Evolutionary conservation across 2,888 invertebrate genomes (phyloP), one percentile per base, ranked within the genome.

Genomic region (Drosophila peninsularis): DNA sequence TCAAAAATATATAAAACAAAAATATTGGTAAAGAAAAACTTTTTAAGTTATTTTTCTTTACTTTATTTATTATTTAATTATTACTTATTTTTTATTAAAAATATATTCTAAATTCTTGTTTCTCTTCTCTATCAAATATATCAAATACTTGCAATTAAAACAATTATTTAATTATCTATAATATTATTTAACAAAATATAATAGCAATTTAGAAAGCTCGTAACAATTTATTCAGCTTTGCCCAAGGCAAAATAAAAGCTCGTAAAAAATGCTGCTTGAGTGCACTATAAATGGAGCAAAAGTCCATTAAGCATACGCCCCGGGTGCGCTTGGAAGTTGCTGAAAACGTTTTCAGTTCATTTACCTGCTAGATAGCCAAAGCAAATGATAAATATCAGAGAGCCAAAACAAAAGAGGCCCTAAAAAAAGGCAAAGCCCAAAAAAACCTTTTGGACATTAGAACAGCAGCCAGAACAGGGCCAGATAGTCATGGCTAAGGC

Each of bases 331-430:
- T 17, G 30, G 41, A 10, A 24, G 21, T 39, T 47, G 30, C 7
- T 14, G 13, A 17, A 54, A 44, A 44, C 57, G 63, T 50, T 76
- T 62, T 56, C 19, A 42, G 78, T 73, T 68, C 78, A 73, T 63
- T 75, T 78, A 73, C 74, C 68, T 68, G 68, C 45, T 57, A 58
- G 52, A 60, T 68, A 34, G 37, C 14, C 42, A 32, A 56, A 30
- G 44, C 21, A 60, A 68, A 69, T 75, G 78, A 78, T 72, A 80
- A 77, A 72, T 65, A 80, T 78, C 78, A 72, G 42, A 27, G 10
- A 34, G 50, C 27, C 54, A 49, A 47, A 66, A 68, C 72, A 65
- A 78, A 63, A 34, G 50, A 55, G 72, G 62, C 77, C 80, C 77
- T 80, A 72, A 62, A 62, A 62, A 49, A 21, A 57, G 24, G 9